Conservation (phyloP, 2,113 vertebrate species). For the Amphiprion ocellaris region DNA sequence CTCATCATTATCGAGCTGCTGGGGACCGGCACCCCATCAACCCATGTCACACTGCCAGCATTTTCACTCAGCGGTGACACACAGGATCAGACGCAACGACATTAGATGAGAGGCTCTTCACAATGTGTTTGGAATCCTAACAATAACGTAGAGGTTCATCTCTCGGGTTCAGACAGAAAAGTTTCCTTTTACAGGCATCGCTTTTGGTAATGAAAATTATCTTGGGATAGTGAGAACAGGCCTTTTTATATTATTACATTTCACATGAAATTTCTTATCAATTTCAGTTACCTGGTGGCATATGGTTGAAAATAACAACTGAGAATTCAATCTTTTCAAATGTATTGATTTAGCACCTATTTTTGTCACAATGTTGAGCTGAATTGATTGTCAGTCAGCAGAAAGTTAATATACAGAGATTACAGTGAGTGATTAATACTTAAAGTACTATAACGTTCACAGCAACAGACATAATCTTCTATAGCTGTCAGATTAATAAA, state of each 20-base stretch:
- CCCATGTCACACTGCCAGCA: slow-evolving; percentile 55
- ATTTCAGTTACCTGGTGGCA: not conserved
- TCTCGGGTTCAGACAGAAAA: not conserved
- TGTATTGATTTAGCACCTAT: not conserved
- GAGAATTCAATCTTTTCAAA: not conserved
- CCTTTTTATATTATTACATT: not conserved
- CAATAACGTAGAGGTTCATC: slow-evolving; percentile 4
- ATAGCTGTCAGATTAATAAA: too few species aligned
- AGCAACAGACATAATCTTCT: too few species aligned
- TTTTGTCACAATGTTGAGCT: not conserved
- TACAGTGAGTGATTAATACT: too few species aligned
- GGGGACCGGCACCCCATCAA: slow-evolving; percentile 63
- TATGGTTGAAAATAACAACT: not conserved
- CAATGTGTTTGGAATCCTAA: slow-evolving; percentile 49
- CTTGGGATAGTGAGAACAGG: not conserved
- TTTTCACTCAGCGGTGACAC: slow-evolving; percentile 32
- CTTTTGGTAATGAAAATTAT: not conserved
- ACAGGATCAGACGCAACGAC: slow-evolving; percentile 36
- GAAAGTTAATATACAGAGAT: not conserved
- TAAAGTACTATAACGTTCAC: too few species aligned
- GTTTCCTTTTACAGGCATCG: not conserved
- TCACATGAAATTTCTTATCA: not conserved
- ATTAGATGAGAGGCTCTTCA: slow-evolving; percentile 50
- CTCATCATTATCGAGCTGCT: slow-evolving; percentile 81
- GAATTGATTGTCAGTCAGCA: not conserved